Evolutionary conservation across 2,797 vertebrate genomes (phyloP), one percentile per base, ranked within the genome.

Genomic region (Enteromius thamalakanensis): DNA sequence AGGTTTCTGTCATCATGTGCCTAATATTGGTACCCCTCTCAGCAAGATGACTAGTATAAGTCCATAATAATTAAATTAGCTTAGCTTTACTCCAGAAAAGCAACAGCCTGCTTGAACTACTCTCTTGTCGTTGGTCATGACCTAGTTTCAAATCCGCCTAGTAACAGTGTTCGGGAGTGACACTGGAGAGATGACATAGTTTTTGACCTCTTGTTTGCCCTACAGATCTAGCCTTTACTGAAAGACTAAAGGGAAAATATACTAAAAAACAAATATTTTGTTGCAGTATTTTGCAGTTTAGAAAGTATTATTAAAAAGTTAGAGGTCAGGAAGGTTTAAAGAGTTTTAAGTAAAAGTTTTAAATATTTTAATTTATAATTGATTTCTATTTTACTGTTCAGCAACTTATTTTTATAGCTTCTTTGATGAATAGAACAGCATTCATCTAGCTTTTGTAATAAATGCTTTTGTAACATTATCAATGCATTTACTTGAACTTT

Each of bases 91-190:
- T 68, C 74, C 49, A 76, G 11, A 45, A 76, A 69, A 45, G 62
- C 81, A 76, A 68, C 17, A 67, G 34, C 45, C 34, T 67, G 9
- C 37, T 65, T 64, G n/a, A 58, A 76, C 32, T 55, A 23, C 23
- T 80, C 67, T 12, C 34, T 67, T 45, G 17, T 58, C 0, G 1
- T 42, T 53, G 42, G 40, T 32, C 47, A 64, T 80, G 71, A 68
- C 51, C 72, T n/a, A 70, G 23, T 68, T 85, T 76, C 3, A 67
- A 62, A 60, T 37, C 14, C 1, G 37, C 62, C 47, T 67, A 47
- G 70, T 62, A 75, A 79, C 82, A 74, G 29, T 79, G 8, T 45
- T 75, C 14, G 65, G 70, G 4, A 55, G 49, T 26, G 19, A 69
- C 42, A 45, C 42, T n/a, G 3, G 14, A 45, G n/a, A 75, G 42